Conservation (phyloP, 2,113 vertebrate species). For the Erythrocercus mccallii region DNA sequence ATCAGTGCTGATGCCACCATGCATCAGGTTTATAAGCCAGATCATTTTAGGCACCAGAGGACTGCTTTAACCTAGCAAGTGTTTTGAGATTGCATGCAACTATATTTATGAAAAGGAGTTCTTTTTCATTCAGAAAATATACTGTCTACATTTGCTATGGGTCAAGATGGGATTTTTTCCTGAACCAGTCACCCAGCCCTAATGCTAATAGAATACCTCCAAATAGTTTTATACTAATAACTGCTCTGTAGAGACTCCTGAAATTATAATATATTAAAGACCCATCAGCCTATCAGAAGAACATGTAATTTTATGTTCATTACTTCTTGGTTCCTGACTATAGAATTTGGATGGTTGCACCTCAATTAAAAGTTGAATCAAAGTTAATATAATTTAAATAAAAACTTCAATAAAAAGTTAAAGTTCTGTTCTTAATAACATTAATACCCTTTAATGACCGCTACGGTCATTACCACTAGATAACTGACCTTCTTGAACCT, state of each 20-base stretch:
- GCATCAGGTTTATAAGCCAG: not conserved
- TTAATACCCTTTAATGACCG: constrained; percentile 72
- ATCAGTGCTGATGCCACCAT: not conserved
- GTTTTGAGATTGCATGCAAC: not conserved
- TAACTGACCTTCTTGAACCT: constrained; percentile 72
- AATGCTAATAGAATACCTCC: constrained; percentile 70
- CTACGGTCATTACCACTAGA: constrained; percentile 73
- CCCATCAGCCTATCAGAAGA: constrained; percentile 71
- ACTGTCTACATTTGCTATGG: not conserved
- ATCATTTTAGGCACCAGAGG: not conserved
- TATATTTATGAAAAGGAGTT: not conserved
- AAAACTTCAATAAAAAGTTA: constrained; percentile 79
- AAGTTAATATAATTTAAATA: constrained; percentile 80
- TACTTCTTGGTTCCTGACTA: constrained; percentile 69
- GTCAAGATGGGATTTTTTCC: constrained; percentile 27
- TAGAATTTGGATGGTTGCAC: constrained; percentile 78
- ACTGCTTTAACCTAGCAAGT: not conserved
- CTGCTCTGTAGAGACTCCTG: constrained; percentile 68
- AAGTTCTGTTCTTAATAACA: constrained; percentile 76
- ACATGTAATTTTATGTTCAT: constrained; percentile 79
- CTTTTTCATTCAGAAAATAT: constrained; percentile 16
- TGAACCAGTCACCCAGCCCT: constrained; percentile 58
- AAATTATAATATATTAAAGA: constrained; percentile 77
- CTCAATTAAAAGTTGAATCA: constrained; percentile 79
- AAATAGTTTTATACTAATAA: constrained; percentile 69